A percentile compares a stretch with the other conserved stretches of the same genome.
Evolutionary conservation across 2,888 invertebrate genomes (phyloP).

Genomic region (Agrilus cyanescens): DNA sequence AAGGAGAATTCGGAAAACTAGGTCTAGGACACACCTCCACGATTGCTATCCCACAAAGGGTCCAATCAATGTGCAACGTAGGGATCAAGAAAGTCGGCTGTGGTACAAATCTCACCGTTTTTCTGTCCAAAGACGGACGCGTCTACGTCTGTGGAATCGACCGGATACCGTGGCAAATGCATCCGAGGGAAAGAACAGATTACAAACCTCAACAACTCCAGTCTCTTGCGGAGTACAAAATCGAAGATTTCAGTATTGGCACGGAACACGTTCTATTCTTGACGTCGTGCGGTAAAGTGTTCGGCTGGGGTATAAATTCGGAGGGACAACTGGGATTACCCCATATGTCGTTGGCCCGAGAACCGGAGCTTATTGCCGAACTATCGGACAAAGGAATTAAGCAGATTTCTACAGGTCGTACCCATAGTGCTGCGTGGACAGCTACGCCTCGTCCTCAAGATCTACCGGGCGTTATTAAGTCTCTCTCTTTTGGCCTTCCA

Average conservation of each 20-base stretch:
- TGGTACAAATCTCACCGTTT: conserved; percentile 52
- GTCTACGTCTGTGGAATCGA: conserved; percentile 51
- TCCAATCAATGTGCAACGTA: conserved; percentile 42
- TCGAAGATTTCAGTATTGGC: conserved; percentile 48
- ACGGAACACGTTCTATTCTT: conserved; percentile 49
- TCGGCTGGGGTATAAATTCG: conserved; percentile 51
- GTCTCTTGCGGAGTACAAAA: conserved; percentile 36
- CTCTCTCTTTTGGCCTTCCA: conserved; percentile 41
- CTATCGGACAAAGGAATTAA: conserved; percentile 41
- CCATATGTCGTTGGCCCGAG: conserved; percentile 42
- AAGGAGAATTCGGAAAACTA: conserved; percentile 52
- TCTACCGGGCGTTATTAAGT: conserved; percentile 39
- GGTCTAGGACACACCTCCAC: conserved; percentile 37
- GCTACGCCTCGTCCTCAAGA: conserved; percentile 40
- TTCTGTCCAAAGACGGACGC: conserved; percentile 45
- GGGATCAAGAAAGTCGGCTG: conserved; percentile 47
- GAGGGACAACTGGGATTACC: conserved; percentile 51
- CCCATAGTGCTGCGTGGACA: conserved; percentile 53
- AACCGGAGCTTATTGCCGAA: conserved; percentile 42
- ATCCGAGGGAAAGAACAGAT: conserved; percentile 37
- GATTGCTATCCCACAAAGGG: conserved; percentile 39
- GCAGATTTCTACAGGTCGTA: conserved; percentile 51
- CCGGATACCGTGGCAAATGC: conserved; percentile 45
- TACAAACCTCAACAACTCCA: conserved; percentile 42
- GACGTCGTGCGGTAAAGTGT: conserved; percentile 43